Base-by-base conservation (phyloP, 2,797 vertebrate species). In the Garrulus glandarius region DNA sequence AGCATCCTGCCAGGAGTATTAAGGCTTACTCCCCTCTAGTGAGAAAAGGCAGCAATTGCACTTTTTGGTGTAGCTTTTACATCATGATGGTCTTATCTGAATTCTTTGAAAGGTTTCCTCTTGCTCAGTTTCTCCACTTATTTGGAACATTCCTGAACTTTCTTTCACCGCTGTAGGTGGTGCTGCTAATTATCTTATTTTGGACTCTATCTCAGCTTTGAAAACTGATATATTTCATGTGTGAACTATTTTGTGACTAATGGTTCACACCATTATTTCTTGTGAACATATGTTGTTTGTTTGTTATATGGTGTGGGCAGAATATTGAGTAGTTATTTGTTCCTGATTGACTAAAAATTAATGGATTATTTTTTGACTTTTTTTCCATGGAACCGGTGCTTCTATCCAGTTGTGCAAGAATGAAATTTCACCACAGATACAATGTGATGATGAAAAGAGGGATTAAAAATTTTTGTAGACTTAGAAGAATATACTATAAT, bases 1-100 rank as follows among this genome's bases (percentile, higher is more conserved):
- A 70, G 11, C 5, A 11, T 56, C 55, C 41, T 23, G 22, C 16
- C 34, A 36, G 44, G 85, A 83, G 87, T 32, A 87, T 67, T 94
- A 94, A 97, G 47, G 89, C 60, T 84, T 91, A 79, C 11, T 52
- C n/a, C 82, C 89, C 93, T 95, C 94, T 95, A 93, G 92, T 86
- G 96, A 87, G n/a, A 30, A 81, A 82, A 89, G 17, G 12, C 18
- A 57, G 81, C 19, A 93, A 93, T 52, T 75, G 32, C 79, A 88
- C 13, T 10, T 72, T 93, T 43, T 53, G 59, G 11, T 29, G 34
- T 15, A 63, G 19, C 16, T 64, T 32, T 53, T 57, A 27, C 6
- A 16, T 34, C 3, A 3, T 17, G 6, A 9, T 15, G 7, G 5
- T 61, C 4, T 50, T 37, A 21, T 65, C 27, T 11, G 26, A 46